Conservation (phyloP, 1,140 invertebrate genomes). For the Lasioglossum albipes region DNA sequence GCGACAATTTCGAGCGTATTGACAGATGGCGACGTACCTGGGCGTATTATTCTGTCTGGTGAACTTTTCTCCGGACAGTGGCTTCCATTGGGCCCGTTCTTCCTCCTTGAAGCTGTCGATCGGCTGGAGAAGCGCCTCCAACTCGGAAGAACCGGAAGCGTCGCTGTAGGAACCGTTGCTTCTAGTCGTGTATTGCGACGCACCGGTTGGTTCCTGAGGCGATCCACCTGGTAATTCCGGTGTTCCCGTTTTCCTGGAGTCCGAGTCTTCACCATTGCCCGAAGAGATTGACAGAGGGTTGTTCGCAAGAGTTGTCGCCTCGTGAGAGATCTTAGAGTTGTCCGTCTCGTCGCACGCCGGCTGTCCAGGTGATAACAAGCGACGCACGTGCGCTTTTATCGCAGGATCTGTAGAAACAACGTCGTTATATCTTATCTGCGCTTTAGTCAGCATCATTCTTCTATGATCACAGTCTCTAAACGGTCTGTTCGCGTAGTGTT, state of each 20-base stretch:
- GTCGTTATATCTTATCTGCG: slow-evolving; percentile 18
- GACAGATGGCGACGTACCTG: slow-evolving; percentile 62
- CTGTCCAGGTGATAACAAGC: slow-evolving; percentile 84
- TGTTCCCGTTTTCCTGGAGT: slow-evolving; percentile 55
- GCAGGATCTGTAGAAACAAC: slow-evolving; percentile 85
- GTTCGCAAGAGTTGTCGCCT: slow-evolving; percentile 49
- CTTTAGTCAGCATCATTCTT: neutral
- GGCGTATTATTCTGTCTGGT: slow-evolving; percentile 76
- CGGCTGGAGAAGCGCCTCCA: slow-evolving; percentile 79
- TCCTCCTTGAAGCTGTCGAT: slow-evolving; percentile 80
- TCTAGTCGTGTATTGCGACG: slow-evolving; percentile 61
- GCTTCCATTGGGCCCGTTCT: slow-evolving; percentile 81
- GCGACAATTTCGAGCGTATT: neutral
- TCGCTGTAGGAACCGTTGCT: slow-evolving; percentile 80
- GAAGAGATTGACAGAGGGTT: slow-evolving; percentile 58
- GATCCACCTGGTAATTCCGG: slow-evolving; percentile 66
- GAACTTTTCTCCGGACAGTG: slow-evolving; percentile 78
- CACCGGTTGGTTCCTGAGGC: slow-evolving; percentile 60
- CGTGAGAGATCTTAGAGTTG: slow-evolving; percentile 40
- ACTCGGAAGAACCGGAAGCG: slow-evolving; percentile 76
- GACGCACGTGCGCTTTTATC: slow-evolving; percentile 89
- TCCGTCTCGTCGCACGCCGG: slow-evolving; percentile 69
- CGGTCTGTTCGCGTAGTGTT: too few species aligned
- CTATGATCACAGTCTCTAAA: neutral
- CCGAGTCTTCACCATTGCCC: slow-evolving; percentile 67